A percentile compares a stretch with the other conserved stretches of the same genome.
These are phyloP conservation scores for Erinaceus europaeus DNA, from an alignment of 2,113 vertebrate genomes.

Conservation along the genomic window DNA sequence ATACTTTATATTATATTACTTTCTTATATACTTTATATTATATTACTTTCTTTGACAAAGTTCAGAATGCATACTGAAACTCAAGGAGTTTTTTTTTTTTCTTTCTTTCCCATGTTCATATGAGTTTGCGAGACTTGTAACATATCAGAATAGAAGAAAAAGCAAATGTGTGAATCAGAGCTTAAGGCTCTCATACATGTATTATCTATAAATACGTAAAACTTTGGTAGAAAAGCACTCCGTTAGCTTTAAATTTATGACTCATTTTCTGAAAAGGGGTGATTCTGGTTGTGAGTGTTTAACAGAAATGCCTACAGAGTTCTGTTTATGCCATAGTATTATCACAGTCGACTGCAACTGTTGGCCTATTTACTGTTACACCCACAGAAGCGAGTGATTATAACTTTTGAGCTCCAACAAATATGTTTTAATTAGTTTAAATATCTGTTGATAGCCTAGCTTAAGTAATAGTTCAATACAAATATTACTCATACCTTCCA, in stretches of 20 bases:
- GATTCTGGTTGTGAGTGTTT: not conserved
- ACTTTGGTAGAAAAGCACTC: not conserved
- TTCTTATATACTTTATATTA: not conserved
- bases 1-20: not conserved
- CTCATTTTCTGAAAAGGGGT: not conserved
- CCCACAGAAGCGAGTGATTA: not conserved
- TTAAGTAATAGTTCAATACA: not conserved
- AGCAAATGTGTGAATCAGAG: not conserved
- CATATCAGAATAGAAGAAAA: not conserved
- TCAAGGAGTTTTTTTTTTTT: not conserved
- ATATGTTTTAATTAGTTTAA: not conserved
- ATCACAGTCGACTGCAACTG: not conserved
- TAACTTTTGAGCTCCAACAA: not conserved
- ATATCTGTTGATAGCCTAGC: not conserved
- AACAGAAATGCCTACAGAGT: not conserved
- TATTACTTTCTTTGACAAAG: not conserved
- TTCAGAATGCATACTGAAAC: not conserved
- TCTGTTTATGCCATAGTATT: not conserved
- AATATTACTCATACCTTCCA: not conserved
- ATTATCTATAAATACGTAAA: not conserved
- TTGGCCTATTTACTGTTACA: rapidly evolving
- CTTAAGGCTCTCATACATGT: not conserved
- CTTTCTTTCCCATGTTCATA: not conserved
- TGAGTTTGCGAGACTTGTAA: not conserved
- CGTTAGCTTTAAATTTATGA: not conserved